Base-by-base conservation (phyloP, 2,888 invertebrate species). In the Dromius quadrimaculatus region DNA sequence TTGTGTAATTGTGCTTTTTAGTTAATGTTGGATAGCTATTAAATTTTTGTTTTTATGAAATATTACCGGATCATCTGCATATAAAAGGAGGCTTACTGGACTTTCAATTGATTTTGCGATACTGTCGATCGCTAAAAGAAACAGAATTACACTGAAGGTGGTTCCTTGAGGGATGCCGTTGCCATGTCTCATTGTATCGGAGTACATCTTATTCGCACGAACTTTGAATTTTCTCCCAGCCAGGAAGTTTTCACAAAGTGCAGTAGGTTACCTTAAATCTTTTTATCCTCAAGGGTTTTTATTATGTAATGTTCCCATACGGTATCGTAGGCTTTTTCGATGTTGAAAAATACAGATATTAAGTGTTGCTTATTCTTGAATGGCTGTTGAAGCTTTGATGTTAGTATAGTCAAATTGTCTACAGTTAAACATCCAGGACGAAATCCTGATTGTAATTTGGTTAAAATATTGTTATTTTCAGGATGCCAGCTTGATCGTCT, bases 1-100 rank as follows among this genome's bases (percentile, higher is more conserved):
- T 47, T 19, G 9, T n/a, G 17, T n/a, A 6, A 47, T 47, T 19
- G 47, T 19, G 8, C 9, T 47, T 23, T 47, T 17, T 5, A 47
- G 2, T 47, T 47, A 20, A 19, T 47, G 47, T 19, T 47, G 47
- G 2, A 47, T 47, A 9, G 47, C 5, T 47, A 4, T 2, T 3
- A 19, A 13, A 23, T 47, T 47, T 47, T 47, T 47, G 8, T 47
- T 47, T 47, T 19, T 47, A n/a, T 47, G 20, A 20, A 19, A 47
- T 47, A 47, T 47, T 19, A 47, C 9, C 20, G 20, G 20, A 19
- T 47, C 47, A 15, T 47, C 47, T 15, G 47, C 47, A 19, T 47
- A 47, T n/a, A 47, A 4, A n/a, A 47, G 20, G 20, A 15, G 20
- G 5, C 20, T 47, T 9, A 47, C 47, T 47, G 47, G 47, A n/a